Evolutionary conservation across 2,888 invertebrate species (phyloP), one percentile per base, ranked within the genome.

Genomic region (Muscina levida): DNA sequence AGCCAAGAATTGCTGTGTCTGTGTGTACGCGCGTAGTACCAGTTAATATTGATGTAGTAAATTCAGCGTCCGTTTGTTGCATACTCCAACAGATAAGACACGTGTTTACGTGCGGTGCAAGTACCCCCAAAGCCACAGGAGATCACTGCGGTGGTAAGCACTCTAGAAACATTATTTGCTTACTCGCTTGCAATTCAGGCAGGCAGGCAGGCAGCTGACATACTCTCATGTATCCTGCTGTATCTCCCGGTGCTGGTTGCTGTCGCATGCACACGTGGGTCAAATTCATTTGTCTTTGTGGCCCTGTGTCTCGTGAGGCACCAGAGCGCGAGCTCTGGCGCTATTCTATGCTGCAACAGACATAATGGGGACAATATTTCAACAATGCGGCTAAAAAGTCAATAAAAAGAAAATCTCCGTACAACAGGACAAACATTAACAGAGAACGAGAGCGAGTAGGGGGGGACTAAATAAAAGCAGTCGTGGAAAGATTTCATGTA

Each of bases 211-310:
- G 26, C 15, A 65, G 31, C 19, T 15, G n/a, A 53, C 37, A 46
- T 44, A 26, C 24, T n/a, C 3, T 46, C 22, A 53, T n/a, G n/a
- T n/a, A n/a, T n/a, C n/a, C n/a, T n/a, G n/a, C n/a, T n/a, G n/a
- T n/a, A 44, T 37, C 6, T 15, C 37, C 13, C 37, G 46, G n/a
- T 48, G 2, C 37, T 31, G 19, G n/a, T 62, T 42, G n/a, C 72
- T 81, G 77, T 74, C 81, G 77, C 81, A 72, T 66, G 68, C 76
- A 82, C 79, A 82, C 82, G 77, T 82, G 82, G 77, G 77, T 77
- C 82, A 82, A 74, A 82, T 72, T 77, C 71, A 79, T 82, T 82
- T 79, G 37, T 59, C 24, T 82, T 51, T 46, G 37, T 22, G 37
- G 13, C 22, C 19, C n/a, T 53, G 19, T 53, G 51, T 57, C 37